These are phyloP conservation scores for Ceriagrion tenellum DNA, from an alignment of 2,888 invertebrate genomes.

Conservation along the genomic window DNA sequence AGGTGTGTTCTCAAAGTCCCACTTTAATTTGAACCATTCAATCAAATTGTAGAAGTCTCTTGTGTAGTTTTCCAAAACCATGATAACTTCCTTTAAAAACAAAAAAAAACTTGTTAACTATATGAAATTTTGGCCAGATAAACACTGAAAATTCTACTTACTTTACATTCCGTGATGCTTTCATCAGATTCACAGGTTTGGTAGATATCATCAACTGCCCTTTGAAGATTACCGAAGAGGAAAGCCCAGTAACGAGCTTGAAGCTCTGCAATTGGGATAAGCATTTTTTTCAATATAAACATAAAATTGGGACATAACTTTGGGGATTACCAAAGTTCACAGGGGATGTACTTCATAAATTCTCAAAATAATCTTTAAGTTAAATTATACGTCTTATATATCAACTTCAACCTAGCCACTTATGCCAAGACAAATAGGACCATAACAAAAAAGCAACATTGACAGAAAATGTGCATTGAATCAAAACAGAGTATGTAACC, in stretches of 20 bases:
- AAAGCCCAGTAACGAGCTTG: constrained; percentile 97
- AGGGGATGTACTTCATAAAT: too few species aligned
- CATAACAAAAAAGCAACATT: too few species aligned
- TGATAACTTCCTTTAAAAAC: constrained; percentile 88
- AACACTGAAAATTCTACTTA: constrained; percentile 72
- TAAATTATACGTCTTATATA: too few species aligned
- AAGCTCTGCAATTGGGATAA: constrained; percentile 81
- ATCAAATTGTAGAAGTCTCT: constrained; percentile 96
- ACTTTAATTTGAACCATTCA: constrained; percentile 95
- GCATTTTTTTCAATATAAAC: not conserved
- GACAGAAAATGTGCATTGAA: too few species aligned
- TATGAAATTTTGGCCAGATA: not conserved
- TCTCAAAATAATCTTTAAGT: constrained; percentile 60
- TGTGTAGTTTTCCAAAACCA: constrained; percentile 96
- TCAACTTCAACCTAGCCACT: too few species aligned
- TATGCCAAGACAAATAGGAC: too few species aligned
- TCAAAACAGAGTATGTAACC: too few species aligned
- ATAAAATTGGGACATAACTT: not conserved
- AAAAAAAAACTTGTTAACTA: not conserved
- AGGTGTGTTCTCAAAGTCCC: constrained; percentile 95
- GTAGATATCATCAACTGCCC: constrained; percentile 97
- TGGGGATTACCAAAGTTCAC: too few species aligned
- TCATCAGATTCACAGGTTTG: constrained; percentile 97
- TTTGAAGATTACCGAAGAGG: constrained; percentile 94
- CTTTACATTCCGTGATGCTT: constrained; percentile 92